Conservation (phyloP, 2,888 invertebrate genomes). For the Sylvicola cinctus region DNA sequence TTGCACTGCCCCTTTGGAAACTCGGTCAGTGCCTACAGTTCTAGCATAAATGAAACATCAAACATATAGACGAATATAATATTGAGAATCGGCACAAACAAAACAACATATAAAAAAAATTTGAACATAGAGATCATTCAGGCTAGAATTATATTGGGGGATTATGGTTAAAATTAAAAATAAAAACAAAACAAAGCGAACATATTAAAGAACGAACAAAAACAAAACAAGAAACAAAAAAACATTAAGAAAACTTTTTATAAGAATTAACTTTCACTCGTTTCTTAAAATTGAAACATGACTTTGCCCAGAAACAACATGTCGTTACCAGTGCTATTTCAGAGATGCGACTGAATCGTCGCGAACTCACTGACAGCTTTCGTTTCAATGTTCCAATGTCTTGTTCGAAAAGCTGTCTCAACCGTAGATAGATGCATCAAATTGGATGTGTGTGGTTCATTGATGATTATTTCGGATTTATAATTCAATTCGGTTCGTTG, state of each 20-base stretch:
- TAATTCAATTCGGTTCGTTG: no score
- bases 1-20: no score
- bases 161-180: background rate
- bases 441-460: background rate
- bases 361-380: constrained; percentile 52
- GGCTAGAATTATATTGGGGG: background rate
- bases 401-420: constrained; percentile 66
- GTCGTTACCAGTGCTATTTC: constrained; percentile 61
- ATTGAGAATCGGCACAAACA: no score
- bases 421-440: no score
- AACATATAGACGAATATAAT: no score
- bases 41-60: no score
- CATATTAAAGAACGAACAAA: constrained; percentile 10
- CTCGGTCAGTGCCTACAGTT: no score
- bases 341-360: constrained; percentile 65
- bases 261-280: constrained; percentile 15
- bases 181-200: background rate
- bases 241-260: constrained; percentile 3
- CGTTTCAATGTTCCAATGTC: constrained; percentile 71
- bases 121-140: no score
- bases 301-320: constrained; percentile 17
- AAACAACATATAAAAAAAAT: no score
- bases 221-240: constrained; percentile 6
- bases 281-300: constrained; percentile 18
- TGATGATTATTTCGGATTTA: background rate